Percentiles rank a stretch among this genome's conserved stretches.
Conservation (phyloP, 2,888 invertebrate species). For the Spisula solida region DNA sequence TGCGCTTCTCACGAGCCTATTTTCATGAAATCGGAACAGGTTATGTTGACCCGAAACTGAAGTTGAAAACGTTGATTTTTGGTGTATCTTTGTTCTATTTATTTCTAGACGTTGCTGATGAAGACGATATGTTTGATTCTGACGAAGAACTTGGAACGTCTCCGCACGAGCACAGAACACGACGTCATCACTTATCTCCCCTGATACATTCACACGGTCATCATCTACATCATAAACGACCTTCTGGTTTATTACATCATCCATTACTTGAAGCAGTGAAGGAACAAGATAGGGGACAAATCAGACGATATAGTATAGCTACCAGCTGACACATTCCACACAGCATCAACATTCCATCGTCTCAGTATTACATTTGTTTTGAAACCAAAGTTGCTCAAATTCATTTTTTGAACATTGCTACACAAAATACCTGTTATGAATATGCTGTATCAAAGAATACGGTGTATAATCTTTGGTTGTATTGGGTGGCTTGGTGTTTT, state of each 20-base stretch:
- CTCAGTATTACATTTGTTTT: background rate
- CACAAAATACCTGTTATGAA: background rate
- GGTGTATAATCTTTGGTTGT: too few relatives aligned
- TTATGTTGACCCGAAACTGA: too few relatives aligned
- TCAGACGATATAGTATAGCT: conserved; percentile 67
- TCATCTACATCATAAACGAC: conserved; percentile 48
- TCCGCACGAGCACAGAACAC: conserved; percentile 33
- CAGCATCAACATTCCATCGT: background rate
- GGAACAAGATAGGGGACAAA: conserved; percentile 66
- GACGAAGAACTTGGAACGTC: conserved; percentile 49
- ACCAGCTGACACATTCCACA: conserved; percentile 50
- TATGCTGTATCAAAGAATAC: too few relatives aligned
- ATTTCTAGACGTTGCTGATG: conserved; percentile 7
- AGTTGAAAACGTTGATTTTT: too few relatives aligned
- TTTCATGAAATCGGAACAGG: too few relatives aligned
- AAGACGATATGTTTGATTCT: conserved; percentile 40
- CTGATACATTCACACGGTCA: conserved; percentile 33
- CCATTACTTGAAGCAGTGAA: conserved; percentile 61
- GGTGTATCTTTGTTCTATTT: background rate
- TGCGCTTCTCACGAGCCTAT: too few relatives aligned
- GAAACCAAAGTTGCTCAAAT: too few relatives aligned
- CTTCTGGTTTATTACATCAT: conserved; percentile 53
- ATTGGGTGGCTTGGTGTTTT: too few relatives aligned
- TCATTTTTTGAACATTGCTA: background rate
- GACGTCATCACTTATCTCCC: conserved; percentile 59